These are phyloP conservation scores for Drosophila borborema DNA, from an alignment of 2,888 invertebrate genomes.

Conservation along the genomic window DNA sequence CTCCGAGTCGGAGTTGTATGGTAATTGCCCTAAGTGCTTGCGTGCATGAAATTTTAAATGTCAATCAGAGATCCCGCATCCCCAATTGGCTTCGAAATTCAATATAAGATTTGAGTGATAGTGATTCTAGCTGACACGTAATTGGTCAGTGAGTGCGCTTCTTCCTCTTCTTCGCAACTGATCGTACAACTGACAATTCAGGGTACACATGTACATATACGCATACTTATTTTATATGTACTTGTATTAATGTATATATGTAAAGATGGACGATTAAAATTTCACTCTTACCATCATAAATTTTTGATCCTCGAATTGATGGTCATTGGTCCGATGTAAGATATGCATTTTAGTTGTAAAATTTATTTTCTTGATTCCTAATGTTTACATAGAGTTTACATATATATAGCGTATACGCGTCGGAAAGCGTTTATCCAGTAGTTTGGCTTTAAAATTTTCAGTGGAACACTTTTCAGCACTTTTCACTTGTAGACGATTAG, in stretches of 20 bases:
- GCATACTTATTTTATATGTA: not conserved
- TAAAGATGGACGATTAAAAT: not conserved
- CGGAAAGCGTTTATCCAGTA: slow-evolving; percentile 10
- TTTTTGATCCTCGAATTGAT: slow-evolving; percentile 85
- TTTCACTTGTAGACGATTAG: slow-evolving; percentile 33
- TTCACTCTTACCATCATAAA: slow-evolving; percentile 84
- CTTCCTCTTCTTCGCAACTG: slow-evolving; percentile 16
- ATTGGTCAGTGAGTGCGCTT: slow-evolving; percentile 44
- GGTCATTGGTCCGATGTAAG: slow-evolving; percentile 85
- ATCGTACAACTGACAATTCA: slow-evolving; percentile 9
- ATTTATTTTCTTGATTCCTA: slow-evolving; percentile 10
- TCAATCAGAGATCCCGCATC: slow-evolving; percentile 73
- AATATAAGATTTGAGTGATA: slow-evolving; percentile 58
- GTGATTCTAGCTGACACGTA: slow-evolving; percentile 66
- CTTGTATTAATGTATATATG: not conserved
- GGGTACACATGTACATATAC: not conserved
- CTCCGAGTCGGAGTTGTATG: slow-evolving; percentile 46
- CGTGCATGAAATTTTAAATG: slow-evolving; percentile 75
- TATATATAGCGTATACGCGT: slow-evolving; percentile 14
- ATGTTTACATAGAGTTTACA: slow-evolving; percentile 54
- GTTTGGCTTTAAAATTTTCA: slow-evolving; percentile 23
- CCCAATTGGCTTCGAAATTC: slow-evolving; percentile 49
- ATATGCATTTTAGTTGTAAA: slow-evolving; percentile 82
- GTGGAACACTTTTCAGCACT: slow-evolving; percentile 40
- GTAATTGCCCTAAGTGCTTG: slow-evolving; percentile 69